phyloP scores from a whole-genome alignment of 2,797 vertebrate genomes.

The Semotilus atromaculatus region DNA sequence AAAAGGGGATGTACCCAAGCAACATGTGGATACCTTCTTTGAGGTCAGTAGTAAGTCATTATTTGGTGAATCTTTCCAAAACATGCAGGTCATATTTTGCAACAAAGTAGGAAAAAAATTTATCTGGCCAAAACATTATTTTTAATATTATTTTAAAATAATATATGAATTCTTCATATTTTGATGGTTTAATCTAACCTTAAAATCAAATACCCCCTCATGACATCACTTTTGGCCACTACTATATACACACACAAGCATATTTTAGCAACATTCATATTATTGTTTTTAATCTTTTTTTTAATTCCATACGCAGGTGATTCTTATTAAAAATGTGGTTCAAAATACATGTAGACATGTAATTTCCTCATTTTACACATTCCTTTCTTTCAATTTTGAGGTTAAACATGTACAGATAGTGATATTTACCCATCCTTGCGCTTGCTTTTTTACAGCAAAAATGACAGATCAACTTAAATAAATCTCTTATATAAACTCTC shows the following conservation, averaged over 20 bases:
- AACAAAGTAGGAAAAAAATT: neutral
- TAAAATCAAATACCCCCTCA: too few species aligned
- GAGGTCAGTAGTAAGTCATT: conserved; percentile 76
- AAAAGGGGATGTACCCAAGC: conserved; percentile 92
- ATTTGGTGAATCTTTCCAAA: neutral
- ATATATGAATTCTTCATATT: too few species aligned
- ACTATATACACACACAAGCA: neutral
- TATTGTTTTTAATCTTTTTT: too few species aligned
- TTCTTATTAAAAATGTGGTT: neutral
- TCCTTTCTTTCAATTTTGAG: neutral
- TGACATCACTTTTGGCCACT: too few species aligned
- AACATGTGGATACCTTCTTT: conserved; percentile 96
- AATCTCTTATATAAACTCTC: neutral
- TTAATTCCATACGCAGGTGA: neutral
- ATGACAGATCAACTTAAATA: conserved; percentile 10
- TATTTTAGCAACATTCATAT: neutral
- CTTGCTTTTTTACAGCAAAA: neutral
- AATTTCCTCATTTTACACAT: neutral
- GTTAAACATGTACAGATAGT: neutral
- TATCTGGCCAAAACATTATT: too few species aligned
- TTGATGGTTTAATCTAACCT: too few species aligned
- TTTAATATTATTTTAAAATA: too few species aligned
- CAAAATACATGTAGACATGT: neutral
- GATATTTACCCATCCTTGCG: neutral
- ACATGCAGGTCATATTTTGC: neutral